Base-by-base conservation (phyloP, 30 jellyfish, hydroid and myxozoan genomes). In the Clytia hemisphaerica region DNA sequence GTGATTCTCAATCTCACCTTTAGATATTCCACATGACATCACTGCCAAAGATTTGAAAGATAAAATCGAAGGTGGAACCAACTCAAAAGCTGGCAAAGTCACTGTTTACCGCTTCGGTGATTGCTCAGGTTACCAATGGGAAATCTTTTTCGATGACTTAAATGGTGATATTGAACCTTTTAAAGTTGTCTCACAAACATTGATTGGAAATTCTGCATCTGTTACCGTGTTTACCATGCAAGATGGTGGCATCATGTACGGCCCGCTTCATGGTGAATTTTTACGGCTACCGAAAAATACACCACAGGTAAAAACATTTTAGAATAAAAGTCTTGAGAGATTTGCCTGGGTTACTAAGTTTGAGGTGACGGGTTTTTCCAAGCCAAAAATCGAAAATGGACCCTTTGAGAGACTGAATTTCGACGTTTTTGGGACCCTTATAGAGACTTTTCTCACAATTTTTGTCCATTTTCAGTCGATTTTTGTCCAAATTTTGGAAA, bases 261-360 rank as follows among this genome's bases (percentile, higher is more conserved):
- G 76, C 4, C 92, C 94, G 10, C 75, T 86, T 22, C 91, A 94
- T 3, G 94, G 81, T 6, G 93, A 86, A 72, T 78, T 78, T 45
- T 51, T 86, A 6, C 91, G 85, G 33, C 32, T 74, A 45, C 83
- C 92, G 15, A 92, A 86, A 48, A 29, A 66, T 3, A 36, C n/a
- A 38, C 92, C 96, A 31, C 96, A 86, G 86, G 96, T 86, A 46
- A 34, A n/a, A n/a, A n/a, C n/a, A n/a, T n/a, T n/a, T n/a, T n/a
- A n/a, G n/a, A n/a, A n/a, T n/a, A n/a, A n/a, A n/a, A n/a, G n/a
- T n/a, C n/a, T n/a, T n/a, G n/a, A n/a, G n/a, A n/a, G n/a, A n/a
- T n/a, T n/a, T n/a, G n/a, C n/a, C n/a, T n/a, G n/a, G n/a, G n/a
- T n/a, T n/a, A n/a, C n/a, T n/a, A n/a, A n/a, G n/a, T n/a, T n/a